Evolutionary conservation across 2,113 vertebrate genomes (phyloP).

Genomic region (Dascyllus trimaculatus): DNA sequence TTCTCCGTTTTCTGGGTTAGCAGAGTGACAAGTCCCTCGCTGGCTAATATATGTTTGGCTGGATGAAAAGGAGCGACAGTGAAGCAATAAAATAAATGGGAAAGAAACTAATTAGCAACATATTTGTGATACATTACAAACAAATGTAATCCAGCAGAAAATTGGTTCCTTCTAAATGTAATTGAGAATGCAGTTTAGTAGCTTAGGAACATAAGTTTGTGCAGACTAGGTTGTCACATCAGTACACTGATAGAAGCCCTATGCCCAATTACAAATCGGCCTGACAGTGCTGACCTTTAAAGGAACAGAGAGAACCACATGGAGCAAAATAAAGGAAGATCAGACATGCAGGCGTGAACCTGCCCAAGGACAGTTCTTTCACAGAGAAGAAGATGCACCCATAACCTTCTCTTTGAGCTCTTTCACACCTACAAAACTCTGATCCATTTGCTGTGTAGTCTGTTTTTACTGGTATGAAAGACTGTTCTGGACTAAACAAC

Average conservation of each 20-base stretch:
- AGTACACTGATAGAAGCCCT: neutral
- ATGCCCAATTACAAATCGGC: neutral
- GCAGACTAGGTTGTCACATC: neutral
- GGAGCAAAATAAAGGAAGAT: neutral
- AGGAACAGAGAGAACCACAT: neutral
- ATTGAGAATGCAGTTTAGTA: no score
- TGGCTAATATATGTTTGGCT: no score
- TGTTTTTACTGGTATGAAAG: neutral
- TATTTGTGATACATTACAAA: no score
- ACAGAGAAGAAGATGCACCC: neutral
- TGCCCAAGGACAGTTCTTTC: neutral
- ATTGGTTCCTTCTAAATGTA: no score
- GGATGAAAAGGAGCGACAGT: no score
- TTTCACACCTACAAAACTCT: neutral
- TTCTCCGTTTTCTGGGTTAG: no score
- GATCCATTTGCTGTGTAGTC: neutral
- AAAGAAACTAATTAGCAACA: no score
- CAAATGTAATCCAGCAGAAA: no score
- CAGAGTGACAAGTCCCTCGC: no score
- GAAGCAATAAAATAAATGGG: no score
- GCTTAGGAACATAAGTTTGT: no score
- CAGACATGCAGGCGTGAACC: neutral
- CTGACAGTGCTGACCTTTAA: slow-evolving; percentile 20
- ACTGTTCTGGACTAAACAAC: slow-evolving; percentile 11
- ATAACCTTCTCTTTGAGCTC: no score